These are phyloP conservation scores for Oryzias melastigma DNA, from an alignment of 2,113 vertebrate genomes.

Conservation along the genomic window DNA sequence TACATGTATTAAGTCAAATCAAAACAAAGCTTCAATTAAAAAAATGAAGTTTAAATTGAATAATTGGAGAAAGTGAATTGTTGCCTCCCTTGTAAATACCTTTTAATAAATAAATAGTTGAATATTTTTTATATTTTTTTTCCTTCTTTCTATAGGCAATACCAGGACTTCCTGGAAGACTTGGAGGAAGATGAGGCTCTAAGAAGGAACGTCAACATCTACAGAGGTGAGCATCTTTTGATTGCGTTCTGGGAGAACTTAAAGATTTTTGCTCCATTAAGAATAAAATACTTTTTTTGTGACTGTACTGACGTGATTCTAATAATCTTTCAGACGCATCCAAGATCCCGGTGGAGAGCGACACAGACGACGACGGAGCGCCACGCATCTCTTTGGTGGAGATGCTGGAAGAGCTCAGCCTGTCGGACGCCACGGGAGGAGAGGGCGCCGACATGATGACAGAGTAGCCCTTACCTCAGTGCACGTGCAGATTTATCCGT, in stretches of 20 bases:
- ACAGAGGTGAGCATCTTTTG: conserved; percentile 79
- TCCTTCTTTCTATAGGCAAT: conserved; percentile 80
- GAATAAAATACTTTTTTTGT: background rate
- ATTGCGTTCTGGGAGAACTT: background rate
- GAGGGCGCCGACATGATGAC: conserved; percentile 92
- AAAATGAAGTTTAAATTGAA: too few species aligned
- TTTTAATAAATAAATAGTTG: conserved; percentile 3
- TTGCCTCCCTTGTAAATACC: too few species aligned
- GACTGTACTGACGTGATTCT: conserved; percentile 5
- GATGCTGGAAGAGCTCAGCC: conserved; percentile 95
- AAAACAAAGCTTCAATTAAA: too few species aligned
- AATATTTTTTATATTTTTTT: conserved; percentile 1
- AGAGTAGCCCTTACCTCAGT: conserved; percentile 34
- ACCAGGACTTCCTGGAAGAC: conserved; percentile 97
- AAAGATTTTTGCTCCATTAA: background rate
- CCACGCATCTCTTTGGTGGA: conserved; percentile 89
- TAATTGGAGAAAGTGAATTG: too few species aligned
- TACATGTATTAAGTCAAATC: too few species aligned
- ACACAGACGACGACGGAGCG: conserved; percentile 91
- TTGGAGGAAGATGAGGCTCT: conserved; percentile 96
- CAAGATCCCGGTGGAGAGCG: conserved; percentile 89
- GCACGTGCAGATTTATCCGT: conserved; percentile 1
- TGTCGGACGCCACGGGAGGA: conserved; percentile 88
- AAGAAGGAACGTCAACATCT: conserved; percentile 96
- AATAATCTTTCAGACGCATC: conserved; percentile 69